Conservation (phyloP, 2,797 vertebrate species). For the Cynodonichthys magdalenae region DNA sequence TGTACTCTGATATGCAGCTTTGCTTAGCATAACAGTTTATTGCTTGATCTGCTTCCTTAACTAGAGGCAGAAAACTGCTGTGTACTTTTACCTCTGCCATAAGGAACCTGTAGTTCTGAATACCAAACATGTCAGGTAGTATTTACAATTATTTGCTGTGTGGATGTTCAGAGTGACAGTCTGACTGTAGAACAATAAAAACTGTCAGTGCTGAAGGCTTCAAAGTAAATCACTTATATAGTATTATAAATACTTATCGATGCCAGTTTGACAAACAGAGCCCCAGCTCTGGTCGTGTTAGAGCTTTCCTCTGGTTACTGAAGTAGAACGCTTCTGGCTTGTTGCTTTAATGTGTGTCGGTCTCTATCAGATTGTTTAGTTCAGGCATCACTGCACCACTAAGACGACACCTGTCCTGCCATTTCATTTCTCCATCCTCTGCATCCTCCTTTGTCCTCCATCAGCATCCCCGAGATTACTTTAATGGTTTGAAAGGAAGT, state of each 20-base stretch:
- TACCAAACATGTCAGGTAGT: slow-evolving; percentile 31
- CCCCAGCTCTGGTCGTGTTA: slow-evolving; percentile 9
- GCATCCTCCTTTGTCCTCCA: slow-evolving; percentile 4
- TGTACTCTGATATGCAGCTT: slow-evolving; percentile 3
- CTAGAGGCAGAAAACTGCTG: slow-evolving; percentile 13
- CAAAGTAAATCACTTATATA: slow-evolving; percentile 35
- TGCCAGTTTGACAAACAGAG: slow-evolving; percentile 37
- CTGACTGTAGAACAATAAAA: slow-evolving; percentile 29
- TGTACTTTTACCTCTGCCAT: slow-evolving; percentile 25
- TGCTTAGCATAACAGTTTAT: slow-evolving; percentile 9
- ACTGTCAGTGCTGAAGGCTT: slow-evolving; percentile 38
- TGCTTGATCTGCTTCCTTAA: slow-evolving; percentile 2
- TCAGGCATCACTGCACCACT: slow-evolving; percentile 35
- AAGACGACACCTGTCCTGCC: slow-evolving; percentile 30
- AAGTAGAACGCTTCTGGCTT: slow-evolving; percentile 27
- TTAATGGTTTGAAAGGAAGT: background rate
- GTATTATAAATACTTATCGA: slow-evolving; percentile 28
- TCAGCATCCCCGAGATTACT: background rate
- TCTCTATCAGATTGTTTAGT: slow-evolving; percentile 51
- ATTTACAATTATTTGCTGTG: slow-evolving; percentile 36
- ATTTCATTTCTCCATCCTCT: slow-evolving; percentile 3
- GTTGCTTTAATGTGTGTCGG: slow-evolving; percentile 42
- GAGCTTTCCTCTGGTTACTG: slow-evolving; percentile 26
- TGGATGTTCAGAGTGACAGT: slow-evolving; percentile 31
- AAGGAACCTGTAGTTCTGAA: slow-evolving; percentile 26